These are phyloP conservation scores for Pogonocichla stellata DNA, from an alignment of 2,113 vertebrate genomes.

Conservation along the genomic window DNA sequence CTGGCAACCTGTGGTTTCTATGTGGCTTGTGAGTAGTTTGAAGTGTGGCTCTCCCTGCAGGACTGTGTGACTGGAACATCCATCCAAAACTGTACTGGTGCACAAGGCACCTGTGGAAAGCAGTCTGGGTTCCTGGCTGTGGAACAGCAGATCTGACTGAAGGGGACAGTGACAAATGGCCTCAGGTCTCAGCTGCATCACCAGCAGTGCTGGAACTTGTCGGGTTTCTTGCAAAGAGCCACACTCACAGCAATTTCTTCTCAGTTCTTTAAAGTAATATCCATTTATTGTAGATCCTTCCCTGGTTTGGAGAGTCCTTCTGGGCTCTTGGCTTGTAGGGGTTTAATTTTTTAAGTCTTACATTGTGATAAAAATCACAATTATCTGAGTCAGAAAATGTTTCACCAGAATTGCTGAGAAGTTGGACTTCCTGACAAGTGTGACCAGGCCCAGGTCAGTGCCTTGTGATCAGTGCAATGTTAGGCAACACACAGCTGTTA, in stretches of 20 bases:
- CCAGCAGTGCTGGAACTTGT: neutral
- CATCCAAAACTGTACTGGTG: neutral
- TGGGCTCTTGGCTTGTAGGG: neutral
- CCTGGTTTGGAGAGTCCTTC: neutral
- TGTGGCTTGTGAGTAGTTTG: neutral
- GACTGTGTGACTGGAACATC: neutral
- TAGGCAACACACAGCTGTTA: neutral
- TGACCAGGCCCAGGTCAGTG: neutral
- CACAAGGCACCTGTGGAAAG: neutral
- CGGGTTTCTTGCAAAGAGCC: neutral
- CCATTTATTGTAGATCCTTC: neutral
- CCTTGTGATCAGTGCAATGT: neutral
- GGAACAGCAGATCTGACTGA: neutral
- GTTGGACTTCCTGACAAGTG: neutral
- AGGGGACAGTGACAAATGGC: neutral
- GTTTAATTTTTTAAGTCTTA: neutral
- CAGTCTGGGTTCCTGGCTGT: neutral
- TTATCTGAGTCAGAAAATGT: neutral
- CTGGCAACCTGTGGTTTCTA: neutral
- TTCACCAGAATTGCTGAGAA: neutral
- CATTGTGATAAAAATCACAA: neutral
- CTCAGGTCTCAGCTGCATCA: neutral
- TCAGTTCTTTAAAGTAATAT: neutral
- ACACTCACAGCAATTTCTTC: neutral
- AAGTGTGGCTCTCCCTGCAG: neutral